Base-by-base conservation (phyloP, 2,113 vertebrate species). In the Cephalopholis sonnerati region DNA sequence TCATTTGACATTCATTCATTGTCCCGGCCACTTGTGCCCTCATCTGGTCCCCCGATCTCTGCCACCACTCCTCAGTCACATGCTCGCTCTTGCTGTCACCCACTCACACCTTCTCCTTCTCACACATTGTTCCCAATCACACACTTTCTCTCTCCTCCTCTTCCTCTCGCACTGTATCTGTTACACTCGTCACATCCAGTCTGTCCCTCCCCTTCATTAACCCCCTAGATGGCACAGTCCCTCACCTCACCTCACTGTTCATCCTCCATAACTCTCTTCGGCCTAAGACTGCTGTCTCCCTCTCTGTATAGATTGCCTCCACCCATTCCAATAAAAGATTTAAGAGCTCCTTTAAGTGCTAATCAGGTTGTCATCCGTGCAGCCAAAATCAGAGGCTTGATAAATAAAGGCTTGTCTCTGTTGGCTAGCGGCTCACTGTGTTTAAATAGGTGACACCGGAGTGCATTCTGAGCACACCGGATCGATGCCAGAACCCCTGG, bases 401-500 rank as follows among this genome's bases (percentile, higher is more conserved):
- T 93, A 94, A 95, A 95, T 93, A 93, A 94, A 92, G 84, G 81
- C 90, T 84, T 62, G 85, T 93, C 92, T 93, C 81, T 93, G 91
- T 90, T 89, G 91, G 92, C 90, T 81, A 81, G 84, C 27, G 32
- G 85, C 88, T 88, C 80, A 36, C 86, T 81, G 88, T 89, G 90
- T 92, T 94, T 93, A 93, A 95, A 91, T 87, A 91, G 93, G 94
- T 94, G 93, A 94, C 89, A 89, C 89, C 85, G 85, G 91, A 93
- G 94, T 91, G 92, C 90, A 92, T 94, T 93, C 88, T 86, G 87
- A 92, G 90, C 74, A 73, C 82, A 84, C 77, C 80, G 27, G 90
- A 95, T 96, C 94, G 88, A 95, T 95, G 91, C 89, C 92, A 76
- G 90, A 91, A 90, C 93, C 93, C 92, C 91, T 90, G 89, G 93